Evolutionary conservation across 2,797 vertebrate species (phyloP).

Genomic region (Morelia viridis): DNA sequence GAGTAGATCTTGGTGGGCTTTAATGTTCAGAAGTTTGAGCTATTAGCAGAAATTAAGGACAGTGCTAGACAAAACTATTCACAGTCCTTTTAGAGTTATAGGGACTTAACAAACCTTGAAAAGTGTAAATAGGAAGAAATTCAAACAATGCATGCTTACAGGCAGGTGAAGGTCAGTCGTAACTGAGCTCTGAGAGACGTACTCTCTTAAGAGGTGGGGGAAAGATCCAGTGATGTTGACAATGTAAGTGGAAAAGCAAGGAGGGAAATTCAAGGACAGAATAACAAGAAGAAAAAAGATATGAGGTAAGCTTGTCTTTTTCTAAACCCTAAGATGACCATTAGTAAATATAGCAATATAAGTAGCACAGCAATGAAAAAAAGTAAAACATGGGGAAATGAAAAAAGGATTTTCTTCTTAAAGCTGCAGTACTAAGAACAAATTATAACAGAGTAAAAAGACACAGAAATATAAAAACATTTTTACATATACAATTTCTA

Average conservation of each 20-base stretch:
- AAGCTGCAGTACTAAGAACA: neutral
- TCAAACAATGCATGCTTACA: neutral
- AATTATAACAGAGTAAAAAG: neutral
- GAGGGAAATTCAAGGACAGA: neutral
- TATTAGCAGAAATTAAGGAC: neutral
- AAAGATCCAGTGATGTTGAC: neutral
- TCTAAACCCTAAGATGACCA: neutral
- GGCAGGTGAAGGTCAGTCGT: neutral
- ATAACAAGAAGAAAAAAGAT: neutral
- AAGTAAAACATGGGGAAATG: neutral
- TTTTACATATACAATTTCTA: neutral
- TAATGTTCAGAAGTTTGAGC: neutral
- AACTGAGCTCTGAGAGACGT: neutral
- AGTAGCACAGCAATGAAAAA: neutral
- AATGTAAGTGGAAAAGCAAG: neutral
- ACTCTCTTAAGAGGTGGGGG: neutral
- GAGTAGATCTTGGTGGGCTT: neutral
- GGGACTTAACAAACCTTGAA: neutral
- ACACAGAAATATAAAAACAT: neutral
- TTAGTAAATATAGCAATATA: neutral
- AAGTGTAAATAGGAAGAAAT: neutral
- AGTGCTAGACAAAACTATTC: neutral
- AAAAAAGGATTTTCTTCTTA: neutral
- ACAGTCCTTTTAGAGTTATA: neutral
- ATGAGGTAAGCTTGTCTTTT: neutral